Conservation (phyloP, 2,113 vertebrate species). For the Melanostigma gelatinosum region DNA sequence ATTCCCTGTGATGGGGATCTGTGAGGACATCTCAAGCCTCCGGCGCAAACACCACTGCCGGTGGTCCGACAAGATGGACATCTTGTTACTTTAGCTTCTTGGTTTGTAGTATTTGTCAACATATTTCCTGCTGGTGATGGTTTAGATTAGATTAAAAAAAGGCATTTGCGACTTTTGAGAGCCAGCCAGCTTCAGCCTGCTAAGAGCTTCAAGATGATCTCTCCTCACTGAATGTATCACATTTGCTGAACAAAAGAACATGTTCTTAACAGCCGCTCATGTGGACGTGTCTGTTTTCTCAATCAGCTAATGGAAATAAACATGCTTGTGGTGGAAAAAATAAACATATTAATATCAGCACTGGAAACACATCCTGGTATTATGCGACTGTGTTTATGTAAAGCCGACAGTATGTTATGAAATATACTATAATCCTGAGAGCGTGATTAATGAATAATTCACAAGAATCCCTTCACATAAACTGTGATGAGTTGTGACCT, state of each 20-base stretch:
- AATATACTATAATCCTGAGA: slow-evolving; percentile 29
- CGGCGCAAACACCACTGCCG: background rate
- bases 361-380: slow-evolving; percentile 45
- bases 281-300: slow-evolving; percentile 60
- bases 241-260: slow-evolving; percentile 49
- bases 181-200: background rate
- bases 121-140: slow-evolving; percentile 24
- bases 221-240: slow-evolving; percentile 43
- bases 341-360: slow-evolving; percentile 25
- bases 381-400: slow-evolving; percentile 48
- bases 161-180: slow-evolving; percentile 34
- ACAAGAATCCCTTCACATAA: slow-evolving; percentile 55
- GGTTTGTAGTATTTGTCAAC: slow-evolving; percentile 30
- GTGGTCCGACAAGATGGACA: slow-evolving; percentile 38
- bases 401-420: slow-evolving; percentile 45
- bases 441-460: slow-evolving; percentile 31
- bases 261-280: slow-evolving; percentile 41
- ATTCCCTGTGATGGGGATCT: background rate
- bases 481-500: slow-evolving; percentile 55
- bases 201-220: slow-evolving; percentile 48
- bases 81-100: slow-evolving; percentile 7
- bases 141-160: slow-evolving; percentile 34
- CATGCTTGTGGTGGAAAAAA: slow-evolving; percentile 35
- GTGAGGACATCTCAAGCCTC: background rate
- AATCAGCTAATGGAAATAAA: slow-evolving; percentile 61